Evolutionary conservation across 1,140 invertebrate genomes (phyloP).

Genomic region (Drepana arcuata): DNA sequence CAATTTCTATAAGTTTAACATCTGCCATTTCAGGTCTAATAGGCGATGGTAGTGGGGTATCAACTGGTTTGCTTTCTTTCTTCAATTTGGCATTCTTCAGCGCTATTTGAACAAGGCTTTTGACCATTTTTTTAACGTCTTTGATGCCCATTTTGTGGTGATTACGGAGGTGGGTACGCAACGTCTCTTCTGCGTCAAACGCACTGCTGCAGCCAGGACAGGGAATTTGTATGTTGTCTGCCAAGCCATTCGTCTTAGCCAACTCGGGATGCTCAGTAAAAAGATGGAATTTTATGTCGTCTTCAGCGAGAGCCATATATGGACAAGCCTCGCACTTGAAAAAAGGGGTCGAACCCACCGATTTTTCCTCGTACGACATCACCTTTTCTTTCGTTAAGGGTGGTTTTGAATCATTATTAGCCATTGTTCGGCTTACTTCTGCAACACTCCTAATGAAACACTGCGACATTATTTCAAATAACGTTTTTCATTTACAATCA

Average conservation of each 20-base stretch:
- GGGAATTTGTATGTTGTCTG: conserved; percentile 52
- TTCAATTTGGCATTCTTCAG: conserved; percentile 63
- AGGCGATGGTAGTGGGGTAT: conserved; percentile 10
- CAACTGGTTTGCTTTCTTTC: conserved; percentile 33
- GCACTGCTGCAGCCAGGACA: conserved; percentile 60
- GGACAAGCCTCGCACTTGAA: conserved; percentile 67
- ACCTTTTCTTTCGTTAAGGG: conserved; percentile 44
- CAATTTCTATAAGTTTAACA: conserved; percentile 60
- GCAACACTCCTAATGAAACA: conserved; percentile 35
- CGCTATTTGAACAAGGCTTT: conserved; percentile 59
- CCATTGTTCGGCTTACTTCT: conserved; percentile 13
- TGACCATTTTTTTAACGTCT: conserved; percentile 65
- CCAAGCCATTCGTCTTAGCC: conserved; percentile 53
- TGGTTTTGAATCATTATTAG: conserved; percentile 31
- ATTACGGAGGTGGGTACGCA: conserved; percentile 55
- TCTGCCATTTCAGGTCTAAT: conserved; percentile 28
- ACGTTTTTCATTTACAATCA: too few relatives aligned
- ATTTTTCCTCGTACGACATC: conserved; percentile 64
- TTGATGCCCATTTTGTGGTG: conserved; percentile 70
- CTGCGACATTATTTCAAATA: conserved; percentile 28
- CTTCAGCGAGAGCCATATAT: conserved; percentile 61
- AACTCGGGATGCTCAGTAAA: conserved; percentile 57
- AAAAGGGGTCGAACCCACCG: conserved; percentile 60
- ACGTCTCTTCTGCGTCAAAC: conserved; percentile 55
- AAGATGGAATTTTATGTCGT: conserved; percentile 67